Percentiles rank a stretch among this genome's conserved stretches.
Conservation (phyloP, 2,797 vertebrate species). For the Macroramphosus scolopax region DNA sequence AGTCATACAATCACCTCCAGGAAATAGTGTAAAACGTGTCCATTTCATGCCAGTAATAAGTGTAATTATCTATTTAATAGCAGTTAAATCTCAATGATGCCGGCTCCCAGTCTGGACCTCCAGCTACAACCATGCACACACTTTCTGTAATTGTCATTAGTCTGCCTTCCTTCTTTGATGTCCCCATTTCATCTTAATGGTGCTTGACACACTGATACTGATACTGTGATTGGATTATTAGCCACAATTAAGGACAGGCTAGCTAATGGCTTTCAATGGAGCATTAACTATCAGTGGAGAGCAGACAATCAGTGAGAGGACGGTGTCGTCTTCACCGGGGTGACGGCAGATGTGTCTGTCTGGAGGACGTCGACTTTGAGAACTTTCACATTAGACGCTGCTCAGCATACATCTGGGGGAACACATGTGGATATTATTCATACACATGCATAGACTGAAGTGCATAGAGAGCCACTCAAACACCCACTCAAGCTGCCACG, state of each 20-base stretch:
- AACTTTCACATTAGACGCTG: slow-evolving; percentile 1
- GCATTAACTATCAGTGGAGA: slow-evolving; percentile 60
- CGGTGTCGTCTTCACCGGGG: slow-evolving; percentile 41
- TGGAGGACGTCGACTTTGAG: slow-evolving; percentile 24
- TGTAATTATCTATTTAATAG: slow-evolving; percentile 37
- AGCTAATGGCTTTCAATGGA: slow-evolving; percentile 71
- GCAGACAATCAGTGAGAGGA: slow-evolving; percentile 35
- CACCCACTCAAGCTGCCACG: too few relatives aligned
- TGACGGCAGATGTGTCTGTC: slow-evolving; percentile 34
- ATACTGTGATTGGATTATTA: slow-evolving; percentile 73
- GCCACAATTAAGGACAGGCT: slow-evolving; percentile 70
- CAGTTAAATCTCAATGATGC: slow-evolving; percentile 50
- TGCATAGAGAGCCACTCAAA: slow-evolving; percentile 17
- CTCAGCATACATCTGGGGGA: background rate
- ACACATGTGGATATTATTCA: too few relatives aligned
- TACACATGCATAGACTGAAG: slow-evolving; percentile 6
- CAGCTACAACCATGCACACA: too few relatives aligned
- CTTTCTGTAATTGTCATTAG: slow-evolving; percentile 54
- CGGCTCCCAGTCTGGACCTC: slow-evolving; percentile 36
- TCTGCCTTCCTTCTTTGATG: slow-evolving; percentile 44
- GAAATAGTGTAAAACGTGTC: slow-evolving; percentile 31
- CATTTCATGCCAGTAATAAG: slow-evolving; percentile 27
- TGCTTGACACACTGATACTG: slow-evolving; percentile 62
- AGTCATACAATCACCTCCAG: slow-evolving; percentile 25
- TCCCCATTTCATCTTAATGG: slow-evolving; percentile 69